These are phyloP conservation scores for Buceros bicornis DNA, from an alignment of 2,797 vertebrate species.

Conservation along the genomic window DNA sequence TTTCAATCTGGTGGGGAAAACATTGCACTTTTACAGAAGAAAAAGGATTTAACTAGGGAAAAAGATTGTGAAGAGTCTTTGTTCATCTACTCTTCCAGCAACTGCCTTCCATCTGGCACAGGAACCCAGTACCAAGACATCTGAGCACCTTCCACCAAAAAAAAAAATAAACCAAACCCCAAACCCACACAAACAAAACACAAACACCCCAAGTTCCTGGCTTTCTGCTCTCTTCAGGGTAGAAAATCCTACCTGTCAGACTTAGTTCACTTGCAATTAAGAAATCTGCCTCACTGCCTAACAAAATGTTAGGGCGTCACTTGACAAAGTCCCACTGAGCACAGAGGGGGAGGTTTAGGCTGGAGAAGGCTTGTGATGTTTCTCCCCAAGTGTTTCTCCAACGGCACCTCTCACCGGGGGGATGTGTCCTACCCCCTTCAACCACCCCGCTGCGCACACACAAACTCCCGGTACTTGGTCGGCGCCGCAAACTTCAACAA, in stretches of 20 bases:
- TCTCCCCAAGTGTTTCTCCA: background rate
- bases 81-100: constrained; percentile 29
- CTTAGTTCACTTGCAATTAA: background rate
- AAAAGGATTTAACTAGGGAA: constrained; percentile 30
- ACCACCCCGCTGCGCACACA: background rate
- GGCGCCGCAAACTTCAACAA: constrained; percentile 35
- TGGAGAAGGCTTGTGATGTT: constrained; percentile 43
- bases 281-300: background rate
- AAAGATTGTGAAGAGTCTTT: constrained; percentile 35
- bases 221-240: background rate
- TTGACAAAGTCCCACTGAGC: constrained; percentile 49
- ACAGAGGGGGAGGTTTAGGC: constrained; percentile 4
- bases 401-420: background rate
- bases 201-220: background rate
- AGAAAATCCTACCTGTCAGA: constrained; percentile 44
- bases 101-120: constrained; percentile 44
- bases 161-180: background rate
- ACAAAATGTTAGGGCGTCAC: constrained; percentile 2
- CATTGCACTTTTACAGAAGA: constrained; percentile 19
- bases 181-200: background rate
- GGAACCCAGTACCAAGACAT: constrained; percentile 46
- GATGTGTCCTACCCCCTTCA: background rate
- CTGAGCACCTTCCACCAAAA: constrained; percentile 21
- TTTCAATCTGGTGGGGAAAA: constrained; percentile 18
- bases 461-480: background rate